Percentiles rank a stretch among this genome's conserved stretches.
phyloP scores from a whole-genome alignment of 2,888 invertebrate genomes.

The Pachydiplax longipennis region DNA sequence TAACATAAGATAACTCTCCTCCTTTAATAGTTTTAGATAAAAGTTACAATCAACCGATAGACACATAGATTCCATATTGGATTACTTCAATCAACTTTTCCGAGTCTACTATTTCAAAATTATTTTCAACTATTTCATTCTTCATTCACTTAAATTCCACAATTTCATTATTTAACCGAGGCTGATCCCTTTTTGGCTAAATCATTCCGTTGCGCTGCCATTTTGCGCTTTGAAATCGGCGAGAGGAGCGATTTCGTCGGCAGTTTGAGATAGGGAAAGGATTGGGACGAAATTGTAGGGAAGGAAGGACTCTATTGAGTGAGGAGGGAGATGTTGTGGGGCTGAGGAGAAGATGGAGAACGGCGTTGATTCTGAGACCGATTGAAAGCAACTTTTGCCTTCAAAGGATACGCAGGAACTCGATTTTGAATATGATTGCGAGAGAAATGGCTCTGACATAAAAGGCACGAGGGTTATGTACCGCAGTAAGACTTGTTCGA shows the following conservation, averaged over 20 bases:
- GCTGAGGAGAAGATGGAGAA: neutral
- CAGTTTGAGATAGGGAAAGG: neutral
- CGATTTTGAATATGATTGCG: neutral
- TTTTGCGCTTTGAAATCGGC: neutral
- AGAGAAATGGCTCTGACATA: no score
- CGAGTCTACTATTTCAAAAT: no score
- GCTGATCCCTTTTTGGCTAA: neutral
- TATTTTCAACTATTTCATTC: no score
- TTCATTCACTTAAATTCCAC: no score
- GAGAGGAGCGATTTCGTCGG: neutral
- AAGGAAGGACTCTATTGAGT: neutral
- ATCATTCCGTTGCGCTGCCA: neutral
- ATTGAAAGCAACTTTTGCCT: neutral
- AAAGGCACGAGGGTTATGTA: no score
- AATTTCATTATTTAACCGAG: neutral
- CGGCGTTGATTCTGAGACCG: neutral
- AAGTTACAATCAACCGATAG: no score
- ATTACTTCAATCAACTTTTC: no score
- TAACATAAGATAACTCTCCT: no score
- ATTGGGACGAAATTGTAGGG: neutral
- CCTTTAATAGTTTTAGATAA: no score
- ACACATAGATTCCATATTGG: no score
- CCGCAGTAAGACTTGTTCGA: no score
- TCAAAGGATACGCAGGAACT: neutral
- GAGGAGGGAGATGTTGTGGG: neutral